Conservation (phyloP, 2,113 vertebrate species). For the Anthoscopus minutus region DNA sequence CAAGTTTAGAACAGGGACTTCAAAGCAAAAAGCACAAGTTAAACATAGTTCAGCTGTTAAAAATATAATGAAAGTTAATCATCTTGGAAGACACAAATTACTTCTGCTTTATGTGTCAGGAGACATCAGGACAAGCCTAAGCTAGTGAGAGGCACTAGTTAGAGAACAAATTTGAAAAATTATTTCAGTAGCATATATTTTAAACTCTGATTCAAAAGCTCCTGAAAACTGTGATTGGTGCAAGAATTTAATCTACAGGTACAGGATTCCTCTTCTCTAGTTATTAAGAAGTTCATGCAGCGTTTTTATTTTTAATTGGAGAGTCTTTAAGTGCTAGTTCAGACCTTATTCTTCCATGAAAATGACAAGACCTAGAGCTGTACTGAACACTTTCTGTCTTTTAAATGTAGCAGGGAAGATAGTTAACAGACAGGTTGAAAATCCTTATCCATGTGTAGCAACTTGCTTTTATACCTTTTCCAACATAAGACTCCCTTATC, state of each 20-base stretch:
- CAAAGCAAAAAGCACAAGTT: neutral
- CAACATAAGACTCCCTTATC: neutral
- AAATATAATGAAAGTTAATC: neutral
- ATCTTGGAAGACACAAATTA: neutral
- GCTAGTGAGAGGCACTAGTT: neutral
- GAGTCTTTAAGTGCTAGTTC: neutral
- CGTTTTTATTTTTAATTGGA: neutral
- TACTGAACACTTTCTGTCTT: neutral
- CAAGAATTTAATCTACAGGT: neutral
- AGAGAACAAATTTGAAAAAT: neutral
- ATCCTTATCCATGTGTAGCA: neutral
- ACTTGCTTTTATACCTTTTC: neutral
- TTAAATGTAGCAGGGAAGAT: neutral
- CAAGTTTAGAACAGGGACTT: neutral
- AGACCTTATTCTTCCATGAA: neutral
- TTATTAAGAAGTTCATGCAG: neutral
- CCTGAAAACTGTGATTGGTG: neutral
- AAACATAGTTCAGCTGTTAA: neutral
- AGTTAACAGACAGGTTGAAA: neutral
- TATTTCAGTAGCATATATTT: neutral
- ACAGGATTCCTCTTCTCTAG: neutral
- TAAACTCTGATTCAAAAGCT: neutral
- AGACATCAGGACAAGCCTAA: neutral
- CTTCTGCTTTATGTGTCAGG: neutral
- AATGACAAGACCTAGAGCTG: neutral